Conservation (phyloP, 1,140 invertebrate genomes). For the Limonius californicus region DNA sequence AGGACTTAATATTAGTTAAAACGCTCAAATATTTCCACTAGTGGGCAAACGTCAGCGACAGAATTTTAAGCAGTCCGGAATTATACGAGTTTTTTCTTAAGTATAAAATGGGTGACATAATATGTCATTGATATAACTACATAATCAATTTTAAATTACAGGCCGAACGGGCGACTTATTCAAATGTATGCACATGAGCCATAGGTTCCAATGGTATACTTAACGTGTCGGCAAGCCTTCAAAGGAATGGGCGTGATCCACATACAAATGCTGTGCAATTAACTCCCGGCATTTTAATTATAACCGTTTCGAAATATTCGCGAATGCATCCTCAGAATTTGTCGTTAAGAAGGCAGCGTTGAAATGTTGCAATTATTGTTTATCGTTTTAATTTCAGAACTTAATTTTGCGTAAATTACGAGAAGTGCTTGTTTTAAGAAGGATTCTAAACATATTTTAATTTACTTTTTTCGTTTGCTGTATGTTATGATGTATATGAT, state of each 20-base stretch:
- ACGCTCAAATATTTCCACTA: too few species aligned
- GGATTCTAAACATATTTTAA: too few species aligned
- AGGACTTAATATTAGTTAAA: too few species aligned
- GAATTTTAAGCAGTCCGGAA: neutral
- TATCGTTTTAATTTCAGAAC: too few species aligned
- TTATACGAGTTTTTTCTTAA: neutral
- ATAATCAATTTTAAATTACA: slow-evolving; percentile 1
- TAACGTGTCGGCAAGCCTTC: neutral
- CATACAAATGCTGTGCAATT: neutral
- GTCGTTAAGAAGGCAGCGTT: too few species aligned
- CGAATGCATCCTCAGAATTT: too few species aligned
- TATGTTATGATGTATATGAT: too few species aligned
- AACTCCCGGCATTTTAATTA: neutral
- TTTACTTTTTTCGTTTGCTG: too few species aligned
- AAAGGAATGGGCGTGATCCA: neutral
- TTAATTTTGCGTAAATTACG: too few species aligned
- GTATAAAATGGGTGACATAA: neutral
- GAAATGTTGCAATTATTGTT: too few species aligned
- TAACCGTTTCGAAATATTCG: neutral
- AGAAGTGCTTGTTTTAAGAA: too few species aligned
- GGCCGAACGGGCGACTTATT: slow-evolving; percentile 1
- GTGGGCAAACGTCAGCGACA: too few species aligned
- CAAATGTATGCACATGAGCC: neutral
- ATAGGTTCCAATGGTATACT: neutral
- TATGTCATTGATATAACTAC: neutral